Evolutionary conservation across 2,888 invertebrate species (phyloP), one percentile per base, ranked within the genome.

Genomic region (Microplitis manilae): DNA sequence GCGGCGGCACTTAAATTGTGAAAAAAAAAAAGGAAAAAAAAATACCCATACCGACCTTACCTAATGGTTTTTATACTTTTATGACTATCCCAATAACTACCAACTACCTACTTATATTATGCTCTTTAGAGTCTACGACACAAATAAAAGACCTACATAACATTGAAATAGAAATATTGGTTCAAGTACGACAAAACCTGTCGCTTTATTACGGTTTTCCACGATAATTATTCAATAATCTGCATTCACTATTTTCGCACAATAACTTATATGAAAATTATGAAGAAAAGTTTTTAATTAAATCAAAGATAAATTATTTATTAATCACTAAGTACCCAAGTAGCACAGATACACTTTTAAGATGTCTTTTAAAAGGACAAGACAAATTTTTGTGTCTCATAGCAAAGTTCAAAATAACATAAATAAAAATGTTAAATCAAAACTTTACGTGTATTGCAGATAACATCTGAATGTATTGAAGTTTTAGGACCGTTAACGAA

Each of bases 131-230:
- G 17, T 8, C 40, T 50, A 13, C 50, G 4, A 13, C 13, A 50
- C 50, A 8, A 50, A 50, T 50, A 50, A 50, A 13, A 50, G 13
- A 1, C 50, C 13, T 50, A 50, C 13, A 30, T 30, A 30, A 30
- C 30, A 13, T 50, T 41, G 20, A 68, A 59, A 59, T 59, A 70
- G n/a, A 70, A 60, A 68, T 68, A 41, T 68, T 40, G 68, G 50
- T 68, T 68, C 13, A 59, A 59, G 30, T 30, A 7, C 7, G 60
- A 59, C 59, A 30, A 70, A 60, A 81, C 83, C 81, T 81, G 81
- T 83, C 81, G 69, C 78, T 83, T 85, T 86, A 86, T 86, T 86
- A 86, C 83, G 83, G 84, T 86, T 86, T 79, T 84, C 82, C 82
- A 83, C 81, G 85, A 86, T 83, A 62, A 74, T 77, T 80, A 64